Evolutionary conservation across 92 coral and sea anemone species (phyloP), one percentile per base, ranked within the genome.

Genomic region (Zoanthus sansibaricus): DNA sequence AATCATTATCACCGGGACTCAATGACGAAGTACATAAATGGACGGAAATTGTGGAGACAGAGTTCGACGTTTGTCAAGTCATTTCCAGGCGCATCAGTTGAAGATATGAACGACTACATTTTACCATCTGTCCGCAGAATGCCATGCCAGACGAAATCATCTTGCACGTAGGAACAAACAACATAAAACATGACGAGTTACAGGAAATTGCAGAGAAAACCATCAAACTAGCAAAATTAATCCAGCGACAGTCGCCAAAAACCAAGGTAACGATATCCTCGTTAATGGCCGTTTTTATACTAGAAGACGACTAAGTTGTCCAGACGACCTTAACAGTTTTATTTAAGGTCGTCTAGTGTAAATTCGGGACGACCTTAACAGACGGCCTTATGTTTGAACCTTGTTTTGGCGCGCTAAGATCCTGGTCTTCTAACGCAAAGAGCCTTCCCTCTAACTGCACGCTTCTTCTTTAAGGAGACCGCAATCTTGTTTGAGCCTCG

Each of bases 81-180:
- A 49, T 88, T 88, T 64, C 87, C 88, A 49, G 74, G 87, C 78
- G 82, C 87, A 59, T 71, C 91, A 56, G 74, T 88, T 16, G 91
- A 88, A 59, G 90, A 87, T 55, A 68, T 87, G 87, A 62, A 46
- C 33, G 52, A 87, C 74, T 79, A 77, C 48, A 71, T 88, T 86
- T 78, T 42, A 76, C 91, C 85, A 16, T 84, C 88, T 44, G 79
- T 72, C 51, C 71, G 79, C 79, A 84, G 88, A 84, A 84, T 25
- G 52, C 72, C 78, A 84, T 25, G 52, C 72, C 78, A 25, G 45
- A 47, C 71, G 86, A 82, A 48, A 48, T 72, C 76, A 84, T 84
- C 47, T 77, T 84, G 12, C 88, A 48, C 46, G 80, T 71, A 71
- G 87, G 87, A 31, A 84, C 68, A 33, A 84, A 72, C 86, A 46